Conservation (phyloP, 1,140 invertebrate species). For the Brachionus sp. region DNA sequence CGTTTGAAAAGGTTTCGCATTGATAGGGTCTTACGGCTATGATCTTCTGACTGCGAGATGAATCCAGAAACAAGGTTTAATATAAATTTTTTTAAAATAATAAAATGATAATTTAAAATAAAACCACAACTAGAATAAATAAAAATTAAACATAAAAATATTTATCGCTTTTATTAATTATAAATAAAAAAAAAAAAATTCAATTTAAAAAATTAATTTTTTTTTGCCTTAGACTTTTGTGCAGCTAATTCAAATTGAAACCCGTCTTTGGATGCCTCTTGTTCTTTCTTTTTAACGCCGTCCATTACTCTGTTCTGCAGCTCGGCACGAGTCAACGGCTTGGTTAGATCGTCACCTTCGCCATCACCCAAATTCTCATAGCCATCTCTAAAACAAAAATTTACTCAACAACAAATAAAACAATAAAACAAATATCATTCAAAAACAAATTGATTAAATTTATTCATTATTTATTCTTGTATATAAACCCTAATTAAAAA, state of each 20-base stretch:
- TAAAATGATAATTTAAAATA: neutral
- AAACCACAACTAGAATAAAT: neutral
- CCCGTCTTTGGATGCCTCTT: conserved; percentile 1
- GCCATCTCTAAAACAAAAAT: conserved; percentile 53
- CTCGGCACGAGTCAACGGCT: conserved; percentile 56
- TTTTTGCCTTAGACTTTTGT: conserved; percentile 15
- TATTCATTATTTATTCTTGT: neutral
- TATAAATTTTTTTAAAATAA: too few species aligned
- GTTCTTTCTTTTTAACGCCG: conserved; percentile 56
- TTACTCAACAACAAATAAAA: neutral
- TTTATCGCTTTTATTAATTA: neutral
- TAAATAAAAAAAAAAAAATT: neutral
- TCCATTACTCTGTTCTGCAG: conserved; percentile 57
- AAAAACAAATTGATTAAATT: neutral
- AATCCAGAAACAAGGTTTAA: too few species aligned
- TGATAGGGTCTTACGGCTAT: too few species aligned
- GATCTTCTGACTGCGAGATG: too few species aligned
- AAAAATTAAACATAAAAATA: neutral
- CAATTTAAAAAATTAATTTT: conserved; percentile 10
- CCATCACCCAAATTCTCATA: conserved; percentile 58
- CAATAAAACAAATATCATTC: neutral
- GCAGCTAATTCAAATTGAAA: conserved; percentile 22
- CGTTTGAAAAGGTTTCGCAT: too few species aligned
- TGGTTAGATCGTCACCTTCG: conserved; percentile 53
- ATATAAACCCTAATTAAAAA: neutral